Conservation (phyloP, 2,113 vertebrate species). For the Psephotus haematonotus region DNA sequence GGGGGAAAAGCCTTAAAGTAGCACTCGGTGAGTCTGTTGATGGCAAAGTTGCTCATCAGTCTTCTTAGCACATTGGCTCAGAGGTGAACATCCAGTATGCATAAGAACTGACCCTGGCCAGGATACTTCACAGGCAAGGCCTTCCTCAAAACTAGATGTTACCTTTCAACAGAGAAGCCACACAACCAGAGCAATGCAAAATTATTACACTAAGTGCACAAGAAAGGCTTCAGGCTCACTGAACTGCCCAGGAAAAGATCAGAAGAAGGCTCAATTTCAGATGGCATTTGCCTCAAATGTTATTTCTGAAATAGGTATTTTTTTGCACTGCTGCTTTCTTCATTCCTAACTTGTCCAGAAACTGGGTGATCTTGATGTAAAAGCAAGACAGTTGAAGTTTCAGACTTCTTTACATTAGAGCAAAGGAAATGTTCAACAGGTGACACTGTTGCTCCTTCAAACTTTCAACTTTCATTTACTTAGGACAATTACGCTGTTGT, state of each 20-base stretch:
- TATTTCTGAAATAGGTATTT: not conserved
- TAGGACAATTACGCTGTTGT: not conserved
- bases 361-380: not conserved
- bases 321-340: not conserved
- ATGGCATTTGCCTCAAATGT: not conserved
- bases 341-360: not conserved
- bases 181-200: not conserved
- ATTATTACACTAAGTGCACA: not conserved
- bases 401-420: not conserved
- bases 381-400: not conserved
- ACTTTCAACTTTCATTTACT: not conserved
- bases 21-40: not conserved
- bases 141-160: not conserved
- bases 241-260: not conserved
- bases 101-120: fast-evolving
- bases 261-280: not conserved
- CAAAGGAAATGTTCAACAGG: not conserved
- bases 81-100: fast-evolving
- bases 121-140: not conserved
- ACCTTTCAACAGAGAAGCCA: not conserved
- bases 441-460: not conserved
- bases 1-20: not conserved
- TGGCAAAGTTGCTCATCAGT: not conserved
- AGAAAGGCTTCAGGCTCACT: not conserved
- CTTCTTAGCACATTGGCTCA: not conserved